Conservation (phyloP, 2,797 vertebrate species). For the Lithobates pipiens region DNA sequence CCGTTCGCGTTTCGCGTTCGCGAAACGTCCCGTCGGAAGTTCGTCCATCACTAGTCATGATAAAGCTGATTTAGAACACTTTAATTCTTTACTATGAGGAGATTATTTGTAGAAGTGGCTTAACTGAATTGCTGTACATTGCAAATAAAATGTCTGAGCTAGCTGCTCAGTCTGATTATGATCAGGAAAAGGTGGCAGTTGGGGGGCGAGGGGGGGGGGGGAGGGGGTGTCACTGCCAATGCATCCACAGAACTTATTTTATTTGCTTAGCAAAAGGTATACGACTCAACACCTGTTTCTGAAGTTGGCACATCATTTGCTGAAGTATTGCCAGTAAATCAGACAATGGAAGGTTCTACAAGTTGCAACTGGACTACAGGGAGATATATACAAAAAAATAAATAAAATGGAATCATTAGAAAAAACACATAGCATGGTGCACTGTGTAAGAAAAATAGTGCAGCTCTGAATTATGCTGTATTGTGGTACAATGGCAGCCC, state of each 20-base stretch:
- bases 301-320: too few species aligned
- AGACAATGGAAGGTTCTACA: neutral
- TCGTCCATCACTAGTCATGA: too few species aligned
- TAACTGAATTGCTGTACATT: neutral
- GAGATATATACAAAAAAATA: too few species aligned
- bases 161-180: neutral
- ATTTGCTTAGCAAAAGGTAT: neutral
- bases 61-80: neutral
- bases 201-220: too few species aligned
- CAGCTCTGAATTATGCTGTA: too few species aligned
- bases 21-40: too few species aligned
- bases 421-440: too few species aligned
- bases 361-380: too few species aligned
- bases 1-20: too few species aligned
- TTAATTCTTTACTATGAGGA: neutral
- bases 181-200: neutral
- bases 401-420: too few species aligned
- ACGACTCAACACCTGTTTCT: neutral
- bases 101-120: neutral
- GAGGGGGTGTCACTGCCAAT: neutral
- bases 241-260: neutral
- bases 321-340: neutral
- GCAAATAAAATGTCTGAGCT: neutral
- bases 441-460: too few species aligned
- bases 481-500: too few species aligned